Evolutionary conservation across 2,888 invertebrate species (phyloP), one percentile per base, ranked within the genome.

Genomic region (Lasioglossum villosulum): DNA sequence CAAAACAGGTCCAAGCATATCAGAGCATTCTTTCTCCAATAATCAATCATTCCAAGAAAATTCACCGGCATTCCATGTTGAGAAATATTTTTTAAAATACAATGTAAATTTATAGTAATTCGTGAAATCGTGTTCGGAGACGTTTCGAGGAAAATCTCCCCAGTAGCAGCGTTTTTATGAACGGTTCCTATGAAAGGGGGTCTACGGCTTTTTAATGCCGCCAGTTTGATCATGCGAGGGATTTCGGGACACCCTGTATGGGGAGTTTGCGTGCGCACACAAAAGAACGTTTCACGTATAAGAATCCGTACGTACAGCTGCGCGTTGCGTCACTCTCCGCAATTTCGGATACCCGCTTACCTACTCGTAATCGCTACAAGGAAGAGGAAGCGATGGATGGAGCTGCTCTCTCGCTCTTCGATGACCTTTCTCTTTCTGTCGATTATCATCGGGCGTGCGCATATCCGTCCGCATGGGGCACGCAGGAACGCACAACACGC

Each of bases 351-450:
- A 45, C 76, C 75, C 87, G 82, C 34, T 78, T 80, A 80, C 82
- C 83, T 85, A 80, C 86, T 83, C 76, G 78, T 86, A 88, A 88
- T 88, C 86, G 80, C 80, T 71, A 86, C 80, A 37, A 90, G 89
- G 86, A 89, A 90, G 84, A 87, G 87, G 87, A 90, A 89, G 86
- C 90, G 68, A 88, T 80, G 88, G 75, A 63, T 30, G 52, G n/a
- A 4, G 30, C 63, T 63, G 30, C 34, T 66, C 84, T 70, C 84
- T 70, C 66, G 70, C 42, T 78, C 84, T 72, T 72, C 76, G 84
- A 90, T 90, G 90, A 90, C 86, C 89, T 90, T 84, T 83, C 87
- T 83, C 86, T 87, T 89, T 90, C 83, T 83, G 80, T 87, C 84
- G 86, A 90, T 86, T 90, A 87, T 87, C 84, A 74, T 86, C 74